Base-by-base conservation (phyloP, 2,113 vertebrate species). In the Actinemys pallida region DNA sequence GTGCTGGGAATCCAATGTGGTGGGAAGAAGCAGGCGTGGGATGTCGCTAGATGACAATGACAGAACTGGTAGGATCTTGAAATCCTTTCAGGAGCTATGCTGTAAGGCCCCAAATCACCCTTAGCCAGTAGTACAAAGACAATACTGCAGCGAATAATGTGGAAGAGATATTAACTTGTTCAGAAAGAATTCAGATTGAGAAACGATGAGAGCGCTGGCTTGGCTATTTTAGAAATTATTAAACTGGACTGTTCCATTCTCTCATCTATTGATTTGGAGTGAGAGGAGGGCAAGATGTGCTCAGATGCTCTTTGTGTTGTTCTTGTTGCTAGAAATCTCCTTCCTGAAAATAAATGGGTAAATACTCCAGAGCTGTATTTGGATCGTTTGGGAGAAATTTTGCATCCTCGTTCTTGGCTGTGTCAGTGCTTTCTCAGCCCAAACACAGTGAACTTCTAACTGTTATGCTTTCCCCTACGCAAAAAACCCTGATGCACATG, bases 21-120 rank as follows among this genome's bases (percentile, higher is more conserved):
- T 29, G 45, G 13, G 24, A 29, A 78, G 24, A 8, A 45, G 42
- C 11, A 47, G 12, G 25, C 27, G 7, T 13, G 75, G 25, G 75
- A 47, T 12, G 1, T 29, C 13, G 7, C 13, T 14, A 45, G 39
- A 13, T 25, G 22, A 42, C 72, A 42, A 39, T 27, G 22, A 47
- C 25, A 16, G 75, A 47, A 47, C 42, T 25, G 3, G 0, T 0
- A 1, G 49, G 3, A 3, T 72, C 56, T 72, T 35, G 35, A 80
- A 39, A 80, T 80, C 31, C 57, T 79, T n/a, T 75, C 75, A 47
- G 11, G 42, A 10, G 13, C 53, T 57, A 24, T 79, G 35, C 42
- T 35, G 10, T 78, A 35, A 53, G 31, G 54, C 62, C 62, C 16
- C 13, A 13, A 35, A 24, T 24, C 17, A 24, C 14, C 14, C 17